These are phyloP conservation scores for Drosophila mauritiana DNA, from an alignment of 1,140 invertebrate genomes.

Conservation along the genomic window DNA sequence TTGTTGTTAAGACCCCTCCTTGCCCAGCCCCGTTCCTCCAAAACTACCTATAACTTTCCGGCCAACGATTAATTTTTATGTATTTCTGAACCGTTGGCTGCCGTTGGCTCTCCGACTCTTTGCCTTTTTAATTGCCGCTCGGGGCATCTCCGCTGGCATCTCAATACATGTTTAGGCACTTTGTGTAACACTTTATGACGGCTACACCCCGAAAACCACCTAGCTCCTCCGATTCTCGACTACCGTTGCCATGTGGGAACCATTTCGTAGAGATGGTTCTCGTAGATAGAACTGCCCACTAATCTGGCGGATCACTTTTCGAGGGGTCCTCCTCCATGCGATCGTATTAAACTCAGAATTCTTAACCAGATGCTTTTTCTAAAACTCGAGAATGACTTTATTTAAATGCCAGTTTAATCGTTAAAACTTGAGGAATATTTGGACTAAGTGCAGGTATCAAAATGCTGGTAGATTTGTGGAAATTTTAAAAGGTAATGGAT, in stretches of 20 bases:
- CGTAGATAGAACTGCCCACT: slow-evolving; percentile 35
- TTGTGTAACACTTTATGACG: slow-evolving; percentile 80
- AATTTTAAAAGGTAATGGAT: background rate
- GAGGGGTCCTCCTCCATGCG: slow-evolving; percentile 16
- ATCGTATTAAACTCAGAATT: slow-evolving; percentile 24
- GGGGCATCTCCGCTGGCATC: slow-evolving; percentile 64
- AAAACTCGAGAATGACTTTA: slow-evolving; percentile 9
- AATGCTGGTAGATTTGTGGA: background rate
- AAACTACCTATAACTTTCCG: slow-evolving; percentile 3
- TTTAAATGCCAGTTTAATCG: slow-evolving; percentile 14
- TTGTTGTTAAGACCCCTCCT: slow-evolving; percentile 51
- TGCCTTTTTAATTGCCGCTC: slow-evolving; percentile 73
- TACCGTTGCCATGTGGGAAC: slow-evolving; percentile 70
- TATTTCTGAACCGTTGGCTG: slow-evolving; percentile 53
- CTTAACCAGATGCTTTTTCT: slow-evolving; percentile 1
- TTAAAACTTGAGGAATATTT: background rate
- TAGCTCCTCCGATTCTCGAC: slow-evolving; percentile 31
- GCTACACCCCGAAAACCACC: slow-evolving; percentile 55
- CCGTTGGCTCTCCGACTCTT: slow-evolving; percentile 19
- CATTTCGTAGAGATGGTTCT: slow-evolving; percentile 35
- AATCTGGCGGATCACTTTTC: slow-evolving; percentile 37
- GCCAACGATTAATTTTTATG: slow-evolving; percentile 74
- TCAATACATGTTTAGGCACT: slow-evolving; percentile 82
- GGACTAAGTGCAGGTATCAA: slow-evolving; percentile 1
- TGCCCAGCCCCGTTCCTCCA: background rate